These are phyloP conservation scores for Plectropomus leopardus DNA, from an alignment of 2,113 vertebrate species.

Conservation along the genomic window DNA sequence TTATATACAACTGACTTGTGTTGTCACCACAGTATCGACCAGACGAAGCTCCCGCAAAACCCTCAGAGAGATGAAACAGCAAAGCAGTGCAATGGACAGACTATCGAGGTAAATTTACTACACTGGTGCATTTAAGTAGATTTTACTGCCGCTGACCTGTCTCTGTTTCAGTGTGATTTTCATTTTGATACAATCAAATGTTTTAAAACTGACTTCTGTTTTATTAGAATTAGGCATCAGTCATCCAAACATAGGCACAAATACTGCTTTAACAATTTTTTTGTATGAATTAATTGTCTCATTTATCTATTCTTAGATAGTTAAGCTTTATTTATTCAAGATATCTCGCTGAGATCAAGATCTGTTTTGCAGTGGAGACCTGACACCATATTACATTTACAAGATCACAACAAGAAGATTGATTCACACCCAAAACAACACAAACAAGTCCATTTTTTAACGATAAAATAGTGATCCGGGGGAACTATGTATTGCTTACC, in stretches of 20 bases:
- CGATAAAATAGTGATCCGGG: no score
- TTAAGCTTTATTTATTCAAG: neutral
- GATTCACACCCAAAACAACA: neutral
- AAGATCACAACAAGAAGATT: neutral
- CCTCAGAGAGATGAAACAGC: conserved; percentile 78
- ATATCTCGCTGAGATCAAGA: neutral
- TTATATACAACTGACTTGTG: neutral
- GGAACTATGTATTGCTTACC: no score
- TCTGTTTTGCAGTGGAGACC: neutral
- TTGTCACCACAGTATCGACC: conserved; percentile 74
- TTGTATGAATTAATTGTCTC: neutral
- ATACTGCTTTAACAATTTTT: neutral
- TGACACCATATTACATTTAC: neutral
- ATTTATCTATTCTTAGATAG: neutral
- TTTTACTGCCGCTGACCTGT: neutral
- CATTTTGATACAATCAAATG: neutral
- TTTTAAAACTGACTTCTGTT: neutral
- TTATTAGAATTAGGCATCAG: neutral
- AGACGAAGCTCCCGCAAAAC: conserved; percentile 76
- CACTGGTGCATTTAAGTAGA: neutral
- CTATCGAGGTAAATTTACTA: conserved; percentile 87
- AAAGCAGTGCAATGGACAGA: conserved; percentile 71
- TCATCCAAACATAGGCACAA: neutral
- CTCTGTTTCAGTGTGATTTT: neutral
- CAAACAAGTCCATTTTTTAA: neutral